Base-by-base conservation (phyloP, 2,797 vertebrate genomes). In the Gallirallus australis region DNA sequence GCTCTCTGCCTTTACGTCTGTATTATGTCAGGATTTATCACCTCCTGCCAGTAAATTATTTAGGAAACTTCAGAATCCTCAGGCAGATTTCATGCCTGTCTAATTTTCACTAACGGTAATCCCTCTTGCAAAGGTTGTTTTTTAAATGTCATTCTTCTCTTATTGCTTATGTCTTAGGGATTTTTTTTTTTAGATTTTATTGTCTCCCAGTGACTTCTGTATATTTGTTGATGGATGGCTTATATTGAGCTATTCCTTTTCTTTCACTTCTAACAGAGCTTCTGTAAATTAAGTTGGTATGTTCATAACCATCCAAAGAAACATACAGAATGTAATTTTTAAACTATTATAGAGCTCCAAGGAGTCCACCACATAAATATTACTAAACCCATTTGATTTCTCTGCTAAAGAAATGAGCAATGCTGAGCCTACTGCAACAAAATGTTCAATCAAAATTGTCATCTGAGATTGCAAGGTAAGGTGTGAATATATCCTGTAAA, bases 11-110 rank as follows among this genome's bases (percentile, higher is more conserved):
- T 69, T 66, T 77, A 12, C 45, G 53, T 53, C 33, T 91, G 57
- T 81, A 64, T 89, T 90, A 78, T 85, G 39, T 63, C 53, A 75
- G 72, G 79, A 64, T 94, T 91, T 94, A 82, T 81, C 61, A 83
- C 21, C 28, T 89, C 35, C 60, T 87, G 63, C 12, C n/a, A 66
- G 56, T 80, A 94, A 91, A 94, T 70, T 73, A 89, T 42, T 61
- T 50, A 64, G 56, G 23, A 27, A 64, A 15, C 33, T 70, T 70
- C 53, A 82, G 69, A 91, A 93, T 68, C 65, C 65, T 93, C 72
- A 77, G 39, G 37, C 25, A 70, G 23, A 60, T 71, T 82, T 87
- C 82, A 90, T 52, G 63, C 47, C 48, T 63, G 5, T 77, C 64
- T 89, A 42, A 78, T 88, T 95, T 83, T 61, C 85, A 82, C 42